These are phyloP conservation scores for Tadarida brasiliensis DNA, from an alignment of 2,797 vertebrate species.

Conservation along the genomic window DNA sequence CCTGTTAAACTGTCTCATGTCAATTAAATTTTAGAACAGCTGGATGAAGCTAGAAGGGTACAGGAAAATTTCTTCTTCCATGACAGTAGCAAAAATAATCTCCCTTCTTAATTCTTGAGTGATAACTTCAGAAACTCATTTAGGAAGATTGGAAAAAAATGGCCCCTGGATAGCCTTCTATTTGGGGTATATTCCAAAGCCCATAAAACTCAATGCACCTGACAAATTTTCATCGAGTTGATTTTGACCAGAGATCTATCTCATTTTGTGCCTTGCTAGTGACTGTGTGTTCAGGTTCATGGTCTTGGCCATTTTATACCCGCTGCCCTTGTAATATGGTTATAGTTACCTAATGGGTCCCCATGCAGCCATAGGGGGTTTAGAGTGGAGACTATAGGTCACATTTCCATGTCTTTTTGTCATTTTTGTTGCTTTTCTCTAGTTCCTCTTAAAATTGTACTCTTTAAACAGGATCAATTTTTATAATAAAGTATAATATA, in stretches of 20 bases:
- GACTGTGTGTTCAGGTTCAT: not conserved
- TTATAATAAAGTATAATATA: not conserved
- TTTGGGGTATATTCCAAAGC: not conserved
- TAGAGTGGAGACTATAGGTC: not conserved
- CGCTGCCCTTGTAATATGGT: not conserved
- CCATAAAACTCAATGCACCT: not conserved
- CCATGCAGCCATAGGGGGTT: not conserved
- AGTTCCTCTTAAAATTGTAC: not conserved
- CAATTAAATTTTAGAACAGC: not conserved
- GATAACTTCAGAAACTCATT: not conserved
- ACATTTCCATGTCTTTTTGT: not conserved
- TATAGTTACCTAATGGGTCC: not conserved
- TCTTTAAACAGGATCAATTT: not conserved
- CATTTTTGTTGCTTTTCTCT: conserved; percentile 20
- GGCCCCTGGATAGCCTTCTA: not conserved
- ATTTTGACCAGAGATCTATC: not conserved
- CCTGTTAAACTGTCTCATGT: not conserved
- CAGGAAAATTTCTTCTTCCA: not conserved
- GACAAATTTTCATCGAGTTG: not conserved
- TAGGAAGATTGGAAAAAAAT: not conserved
- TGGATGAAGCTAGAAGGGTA: not conserved
- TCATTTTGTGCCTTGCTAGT: not conserved
- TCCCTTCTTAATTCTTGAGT: not conserved
- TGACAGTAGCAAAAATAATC: not conserved
- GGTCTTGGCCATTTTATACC: not conserved